Base-by-base conservation (phyloP, 2,797 vertebrate genomes). In the Prunella strophiata region DNA sequence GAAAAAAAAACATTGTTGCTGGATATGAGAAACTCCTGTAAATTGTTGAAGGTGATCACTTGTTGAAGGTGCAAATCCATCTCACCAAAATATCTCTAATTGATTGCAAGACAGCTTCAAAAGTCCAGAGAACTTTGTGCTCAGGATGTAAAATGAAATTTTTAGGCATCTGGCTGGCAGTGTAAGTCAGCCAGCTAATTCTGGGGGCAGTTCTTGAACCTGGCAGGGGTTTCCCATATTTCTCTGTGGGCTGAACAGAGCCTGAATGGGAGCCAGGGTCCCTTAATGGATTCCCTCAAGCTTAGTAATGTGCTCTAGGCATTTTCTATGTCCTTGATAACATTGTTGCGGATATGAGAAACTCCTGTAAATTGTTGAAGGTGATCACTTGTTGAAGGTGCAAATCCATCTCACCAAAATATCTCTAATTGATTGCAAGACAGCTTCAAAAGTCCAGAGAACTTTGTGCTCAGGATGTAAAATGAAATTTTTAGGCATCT, bases 151-250 rank as follows among this genome's bases (percentile, higher is more conserved):
- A 91, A 78, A 82, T 48, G 13, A 66, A 59, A 34, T 27, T 54
- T 83, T 58, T 30, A 51, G 40, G 66, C 4, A 3, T 26, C 54
- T 81, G 58, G 13, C 58, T 72, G 73, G 17, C 10, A 29, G 29
- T 17, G 36, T 27, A 47, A 40, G 25, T 67, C 29, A 29, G 32
- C 11, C 36, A 20, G 48, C 6, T 43, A 7, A 58, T 89, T 66
- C 55, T 75, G 25, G 34, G 40, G 36, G 47, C 50, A 27, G 27
- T 3, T 72, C 58, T 54, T 43, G 45, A 57, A 74, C 10, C 4
- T 52, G 68, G 16, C 29, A 71, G 34, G 16, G 6, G 2, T 13
- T 79, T 23, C 47, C 57, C 5, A 0, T 7, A 1, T 20, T 61
- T 30, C 6, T 68, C 10, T n/a, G 23, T 21, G 61, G 79, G 73